Base-by-base conservation (phyloP, 2,888 invertebrate genomes). In the Oscheius onirici region DNA sequence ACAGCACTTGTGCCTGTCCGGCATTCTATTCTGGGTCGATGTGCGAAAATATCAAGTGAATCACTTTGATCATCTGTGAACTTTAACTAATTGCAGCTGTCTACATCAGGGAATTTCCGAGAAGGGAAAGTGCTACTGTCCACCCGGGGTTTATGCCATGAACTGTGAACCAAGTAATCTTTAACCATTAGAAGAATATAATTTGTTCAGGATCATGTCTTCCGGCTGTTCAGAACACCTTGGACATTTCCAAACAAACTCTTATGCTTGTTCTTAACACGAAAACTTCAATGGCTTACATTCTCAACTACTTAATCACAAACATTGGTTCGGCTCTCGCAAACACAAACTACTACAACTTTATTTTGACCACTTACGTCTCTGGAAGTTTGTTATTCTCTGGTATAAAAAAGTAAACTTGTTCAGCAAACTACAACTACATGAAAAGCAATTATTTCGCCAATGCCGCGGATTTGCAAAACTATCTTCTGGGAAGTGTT, bases 1-100 rank as follows among this genome's bases (percentile, higher is more conserved):
- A 78, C 63, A 69, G 69, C 17, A 78, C 75, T 8, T 78, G 78
- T 34, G 65, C 75, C 15, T 78, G 78, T 51, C 17, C 46, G 20
- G 69, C 71, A 13, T 78, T 75, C 49, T 60, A 57, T 49, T 67
- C 65, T 13, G 78, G 76, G 52, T 55, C 63, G n/a, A 55, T 60
- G 13, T 78, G 78, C 34, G 34, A 63, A 26, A 63, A 22, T 10
- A 46, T 49, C 11, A 13, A 49, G 63, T 63, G 46, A 46, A 1
- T 24, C n/a, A 10, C 0, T 11, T 13, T 1, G 22, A 13, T n/a
- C n/a, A 20, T n/a, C 13, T 24, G 24, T 17, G 8, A 6, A 17
- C 17, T 8, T 17, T 8, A 34, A 6, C 3, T 34, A 34, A 34
- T 34, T 34, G 8, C 34, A 74, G 73, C 10, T 77, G 77, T 58